Conservation (phyloP, 2,888 invertebrate species). For the Eilema caniola region DNA sequence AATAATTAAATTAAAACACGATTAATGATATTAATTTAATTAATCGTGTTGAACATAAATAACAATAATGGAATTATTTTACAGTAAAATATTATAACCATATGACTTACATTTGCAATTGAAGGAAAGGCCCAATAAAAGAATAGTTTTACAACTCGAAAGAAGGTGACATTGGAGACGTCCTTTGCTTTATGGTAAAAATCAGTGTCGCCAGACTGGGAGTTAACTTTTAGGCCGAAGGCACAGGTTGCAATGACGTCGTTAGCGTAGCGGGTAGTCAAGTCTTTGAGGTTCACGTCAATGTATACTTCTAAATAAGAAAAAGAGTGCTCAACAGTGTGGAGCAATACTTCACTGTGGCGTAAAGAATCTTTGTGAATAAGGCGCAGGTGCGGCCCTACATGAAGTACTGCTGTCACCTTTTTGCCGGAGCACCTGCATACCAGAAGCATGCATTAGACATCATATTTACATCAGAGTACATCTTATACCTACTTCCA, state of each 20-base stretch:
- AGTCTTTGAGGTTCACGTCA: slow-evolving; percentile 75
- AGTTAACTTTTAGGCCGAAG: slow-evolving; percentile 84
- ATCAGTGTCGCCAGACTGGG: slow-evolving; percentile 80
- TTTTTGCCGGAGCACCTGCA: too few species aligned
- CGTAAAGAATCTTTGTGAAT: too few species aligned
- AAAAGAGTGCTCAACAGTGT: not conserved
- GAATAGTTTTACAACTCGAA: slow-evolving; percentile 49
- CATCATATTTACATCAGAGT: too few species aligned
- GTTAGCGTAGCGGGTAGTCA: slow-evolving; percentile 76
- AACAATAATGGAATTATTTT: too few species aligned
- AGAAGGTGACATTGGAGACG: slow-evolving; percentile 63
- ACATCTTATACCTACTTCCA: slow-evolving; percentile 49
- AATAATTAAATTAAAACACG: too few species aligned
- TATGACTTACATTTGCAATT: slow-evolving; percentile 42
- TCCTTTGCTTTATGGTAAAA: slow-evolving; percentile 83
- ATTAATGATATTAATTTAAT: too few species aligned
- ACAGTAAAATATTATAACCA: not conserved
- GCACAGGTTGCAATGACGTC: slow-evolving; percentile 85
- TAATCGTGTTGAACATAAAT: too few species aligned
- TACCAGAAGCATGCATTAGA: too few species aligned
- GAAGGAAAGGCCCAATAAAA: slow-evolving; percentile 44
- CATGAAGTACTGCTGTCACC: too few species aligned
- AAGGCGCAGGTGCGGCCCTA: too few species aligned
- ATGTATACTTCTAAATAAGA: slow-evolving; percentile 52
- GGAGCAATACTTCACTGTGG: too few species aligned